Evolutionary conservation across 2,888 invertebrate genomes (phyloP).

Genomic region (Leucoptera coffeella): DNA sequence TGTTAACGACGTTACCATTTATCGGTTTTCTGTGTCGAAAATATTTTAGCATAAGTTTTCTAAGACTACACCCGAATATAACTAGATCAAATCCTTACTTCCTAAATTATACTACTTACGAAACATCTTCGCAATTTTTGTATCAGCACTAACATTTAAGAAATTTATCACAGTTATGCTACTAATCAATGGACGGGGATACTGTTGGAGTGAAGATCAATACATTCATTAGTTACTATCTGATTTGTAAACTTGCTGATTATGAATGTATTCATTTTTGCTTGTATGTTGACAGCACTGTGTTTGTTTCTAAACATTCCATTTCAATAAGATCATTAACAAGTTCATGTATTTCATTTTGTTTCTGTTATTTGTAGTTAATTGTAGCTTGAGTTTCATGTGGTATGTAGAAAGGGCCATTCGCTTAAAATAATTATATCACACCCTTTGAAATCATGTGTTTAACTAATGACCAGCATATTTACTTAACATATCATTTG

Average conservation of each 20-base stretch:
- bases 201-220: conserved; percentile 16
- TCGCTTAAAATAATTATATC: background rate
- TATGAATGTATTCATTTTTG: conserved; percentile 12
- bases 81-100: no score
- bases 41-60: no score
- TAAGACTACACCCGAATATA: no score
- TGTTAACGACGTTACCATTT: no score
- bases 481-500: no score
- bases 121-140: background rate
- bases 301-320: conserved; percentile 10
- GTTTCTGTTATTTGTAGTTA: background rate
- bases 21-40: no score
- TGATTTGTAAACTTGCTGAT: background rate
- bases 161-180: conserved; percentile 1
- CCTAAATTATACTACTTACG: no score
- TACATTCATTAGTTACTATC: conserved; percentile 7
- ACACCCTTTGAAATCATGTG: no score
- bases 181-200: conserved; percentile 12
- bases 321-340: background rate
- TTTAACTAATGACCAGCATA: no score
- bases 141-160: background rate
- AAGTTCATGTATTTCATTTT: conserved; percentile 3
- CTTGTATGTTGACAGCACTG: conserved; percentile 13
- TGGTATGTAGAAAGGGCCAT: background rate
- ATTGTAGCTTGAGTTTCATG: background rate